Percentiles rank a stretch among this genome's conserved stretches.
phyloP scores from a whole-genome alignment of 2,888 invertebrate species.

The Chloromyia formosa region DNA sequence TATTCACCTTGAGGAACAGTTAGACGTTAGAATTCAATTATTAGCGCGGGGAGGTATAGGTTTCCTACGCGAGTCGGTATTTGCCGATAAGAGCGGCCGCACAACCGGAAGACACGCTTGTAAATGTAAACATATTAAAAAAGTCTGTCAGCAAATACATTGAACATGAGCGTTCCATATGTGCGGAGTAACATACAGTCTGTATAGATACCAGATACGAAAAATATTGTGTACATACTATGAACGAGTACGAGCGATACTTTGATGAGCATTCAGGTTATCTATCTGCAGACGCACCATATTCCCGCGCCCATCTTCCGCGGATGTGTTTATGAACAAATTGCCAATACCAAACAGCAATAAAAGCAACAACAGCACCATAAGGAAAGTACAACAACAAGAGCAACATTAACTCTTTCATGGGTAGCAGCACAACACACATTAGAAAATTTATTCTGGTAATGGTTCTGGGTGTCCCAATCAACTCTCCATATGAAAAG shows the following conservation, averaged over 20 bases:
- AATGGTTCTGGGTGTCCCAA: not conserved
- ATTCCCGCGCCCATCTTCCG: no score
- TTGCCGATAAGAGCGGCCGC: not conserved
- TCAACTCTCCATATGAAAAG: not conserved
- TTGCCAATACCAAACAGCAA: no score
- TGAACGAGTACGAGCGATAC: no score
- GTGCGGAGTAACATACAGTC: not conserved
- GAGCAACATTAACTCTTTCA: not conserved
- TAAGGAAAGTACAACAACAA: not conserved
- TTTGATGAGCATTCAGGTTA: not conserved
- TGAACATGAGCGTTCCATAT: not conserved
- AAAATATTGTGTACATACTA: no score
- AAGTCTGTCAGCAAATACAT: not conserved
- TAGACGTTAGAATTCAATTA: conserved; percentile 3
- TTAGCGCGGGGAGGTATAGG: not conserved
- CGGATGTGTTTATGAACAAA: no score
- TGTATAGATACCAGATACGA: not conserved
- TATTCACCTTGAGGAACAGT: conserved; percentile 2
- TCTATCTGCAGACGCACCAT: not conserved
- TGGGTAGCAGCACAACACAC: not conserved
- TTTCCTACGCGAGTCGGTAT: not conserved
- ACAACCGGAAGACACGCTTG: conserved; percentile 6
- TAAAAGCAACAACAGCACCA: no score
- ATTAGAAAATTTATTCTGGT: not conserved
- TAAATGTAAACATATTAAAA: not conserved